Base-by-base conservation (phyloP, 1,140 invertebrate species). In the Uloborus diversus region DNA sequence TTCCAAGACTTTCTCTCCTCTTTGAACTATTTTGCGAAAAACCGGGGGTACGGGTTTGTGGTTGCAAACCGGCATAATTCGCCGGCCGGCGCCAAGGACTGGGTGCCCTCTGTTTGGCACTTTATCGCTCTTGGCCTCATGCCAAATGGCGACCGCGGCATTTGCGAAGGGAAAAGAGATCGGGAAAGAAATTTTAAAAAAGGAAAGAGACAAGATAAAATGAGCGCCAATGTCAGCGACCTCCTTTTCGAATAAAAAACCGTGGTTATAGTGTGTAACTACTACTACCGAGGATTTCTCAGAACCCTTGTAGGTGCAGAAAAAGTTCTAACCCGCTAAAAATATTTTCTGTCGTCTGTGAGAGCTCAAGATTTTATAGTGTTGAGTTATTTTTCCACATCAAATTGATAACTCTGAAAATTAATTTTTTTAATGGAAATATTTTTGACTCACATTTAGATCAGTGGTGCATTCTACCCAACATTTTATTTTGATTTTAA, bases 191-290 rank as follows among this genome's bases (percentile, higher is more conserved):
- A 17, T 17, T 42, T 49, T 14, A 66, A 47, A 42, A 64, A 66
- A 42, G 49, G 14, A 42, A 66, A 66, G 17, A 17, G 35, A 27
- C 2, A 47, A 66, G 27, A 2, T 14, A 62, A 62, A 62, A 62
- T 33, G n/a, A 35, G 17, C 30, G 7, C 25, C 64, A 66, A 66
- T 47, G 64, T 66, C 64, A 66, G 64, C 64, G 64, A 66, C 64
- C 64, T 66, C 49, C 64, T 33, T 62, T 62, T 62, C 25, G 25
- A 4, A n/a, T 42, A 17, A 17, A 42, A 17, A 42, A 17, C 37
- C 37, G 7, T 4, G 30, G 1, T 20, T 32, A 62, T 17, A 20
- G 13, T 17, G 32, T 20, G 17, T 25, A 30, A 4, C 11, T 14
- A 30, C 11, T 32, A 4, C 35, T 62, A 35, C 35, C 30, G 28